phyloP scores from a whole-genome alignment of 2,888 invertebrate species.

The Caenorhabditis macrosperma region DNA sequence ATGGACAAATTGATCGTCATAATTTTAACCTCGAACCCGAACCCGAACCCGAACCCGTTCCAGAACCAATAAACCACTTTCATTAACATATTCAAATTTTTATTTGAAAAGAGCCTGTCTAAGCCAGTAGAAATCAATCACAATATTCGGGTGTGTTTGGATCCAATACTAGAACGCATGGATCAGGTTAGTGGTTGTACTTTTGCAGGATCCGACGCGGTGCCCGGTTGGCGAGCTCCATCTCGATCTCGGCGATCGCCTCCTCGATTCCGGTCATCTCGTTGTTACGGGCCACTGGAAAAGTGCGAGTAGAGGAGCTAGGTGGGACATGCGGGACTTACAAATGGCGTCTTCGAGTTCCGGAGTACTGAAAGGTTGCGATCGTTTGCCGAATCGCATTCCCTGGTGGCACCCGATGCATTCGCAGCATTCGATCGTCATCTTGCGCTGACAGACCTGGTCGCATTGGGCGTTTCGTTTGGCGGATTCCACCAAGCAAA shows the following conservation, averaged over 20 bases:
- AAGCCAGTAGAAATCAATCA: conserved; percentile 43
- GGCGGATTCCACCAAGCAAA: conserved; percentile 27
- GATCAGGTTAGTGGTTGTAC: conserved; percentile 28
- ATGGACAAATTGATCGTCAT: too few relatives aligned
- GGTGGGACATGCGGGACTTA: neutral
- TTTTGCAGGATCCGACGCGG: conserved; percentile 4
- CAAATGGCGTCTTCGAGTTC: conserved; percentile 34
- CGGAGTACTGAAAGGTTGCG: conserved; percentile 26
- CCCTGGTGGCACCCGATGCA: conserved; percentile 66
- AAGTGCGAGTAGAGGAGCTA: neutral
- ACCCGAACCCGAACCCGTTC: too few relatives aligned
- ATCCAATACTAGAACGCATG: conserved; percentile 9
- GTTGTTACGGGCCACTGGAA: conserved; percentile 19
- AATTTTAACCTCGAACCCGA: too few relatives aligned
- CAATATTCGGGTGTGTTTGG: conserved; percentile 14
- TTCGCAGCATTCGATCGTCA: conserved; percentile 65
- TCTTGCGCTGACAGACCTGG: conserved; percentile 58
- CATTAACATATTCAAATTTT: conserved; percentile 45
- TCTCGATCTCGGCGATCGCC: conserved; percentile 34
- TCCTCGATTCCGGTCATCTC: conserved; percentile 26
- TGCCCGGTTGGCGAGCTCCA: conserved; percentile 24
- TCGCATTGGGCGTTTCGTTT: conserved; percentile 63
- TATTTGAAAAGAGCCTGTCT: conserved; percentile 35
- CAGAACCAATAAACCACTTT: neutral
- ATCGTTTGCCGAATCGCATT: conserved; percentile 60